Evolutionary conservation across 2,888 invertebrate species (phyloP).

Genomic region (Dilophus febrilis): DNA sequence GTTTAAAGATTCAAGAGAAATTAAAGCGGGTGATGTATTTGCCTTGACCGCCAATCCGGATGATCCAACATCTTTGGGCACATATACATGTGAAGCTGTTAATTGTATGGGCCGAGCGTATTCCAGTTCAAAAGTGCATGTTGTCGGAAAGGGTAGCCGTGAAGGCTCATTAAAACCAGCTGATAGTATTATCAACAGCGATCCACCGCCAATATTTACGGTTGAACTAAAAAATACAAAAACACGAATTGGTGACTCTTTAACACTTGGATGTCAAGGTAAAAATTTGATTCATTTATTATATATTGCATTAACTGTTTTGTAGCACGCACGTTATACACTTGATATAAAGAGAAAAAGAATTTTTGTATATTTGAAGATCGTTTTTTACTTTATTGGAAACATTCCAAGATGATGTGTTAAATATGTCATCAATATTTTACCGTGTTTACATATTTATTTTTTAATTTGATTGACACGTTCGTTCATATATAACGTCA

Average conservation of each 20-base stretch:
- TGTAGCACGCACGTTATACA: too few species aligned
- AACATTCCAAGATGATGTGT: too few species aligned
- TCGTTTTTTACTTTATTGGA: too few species aligned
- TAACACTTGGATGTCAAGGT: conserved; percentile 61
- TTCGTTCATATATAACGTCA: too few species aligned
- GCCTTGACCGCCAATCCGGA: conserved; percentile 69
- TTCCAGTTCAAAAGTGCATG: conserved; percentile 70
- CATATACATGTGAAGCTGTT: conserved; percentile 72
- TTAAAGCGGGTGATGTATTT: conserved; percentile 77
- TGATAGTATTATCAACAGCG: conserved; percentile 30
- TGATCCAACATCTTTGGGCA: conserved; percentile 72
- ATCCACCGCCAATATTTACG: conserved; percentile 60
- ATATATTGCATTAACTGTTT: too few species aligned
- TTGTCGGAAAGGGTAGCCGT: conserved; percentile 52
- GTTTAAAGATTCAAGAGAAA: conserved; percentile 75
- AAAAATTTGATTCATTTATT: too few species aligned
- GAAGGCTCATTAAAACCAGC: conserved; percentile 52
- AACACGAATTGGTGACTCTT: conserved; percentile 59
- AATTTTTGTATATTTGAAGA: too few species aligned
- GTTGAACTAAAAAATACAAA: conserved; percentile 56
- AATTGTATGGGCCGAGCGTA: conserved; percentile 78
- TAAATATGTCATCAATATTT: too few species aligned
- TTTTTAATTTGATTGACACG: too few species aligned
- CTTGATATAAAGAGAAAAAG: too few species aligned
- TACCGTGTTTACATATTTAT: too few species aligned